A percentile compares a stretch with the other conserved stretches of the same genome.
Evolutionary conservation across 2,888 invertebrate species (phyloP).

Genomic region (Plebejus anna): DNA sequence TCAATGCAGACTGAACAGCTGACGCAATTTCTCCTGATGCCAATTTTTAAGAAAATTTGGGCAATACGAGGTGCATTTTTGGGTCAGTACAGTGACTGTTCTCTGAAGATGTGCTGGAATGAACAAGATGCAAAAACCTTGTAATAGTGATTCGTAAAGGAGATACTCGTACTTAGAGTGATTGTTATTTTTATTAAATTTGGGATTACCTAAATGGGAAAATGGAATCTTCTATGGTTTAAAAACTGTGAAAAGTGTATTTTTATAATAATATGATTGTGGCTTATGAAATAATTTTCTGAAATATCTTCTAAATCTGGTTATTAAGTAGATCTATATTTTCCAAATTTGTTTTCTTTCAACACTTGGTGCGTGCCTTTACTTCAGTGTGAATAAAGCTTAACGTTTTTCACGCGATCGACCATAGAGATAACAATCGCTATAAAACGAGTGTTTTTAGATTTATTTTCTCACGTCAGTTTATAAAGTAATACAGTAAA

Average conservation of each 20-base stretch:
- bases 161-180: too few species aligned
- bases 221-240: too few species aligned
- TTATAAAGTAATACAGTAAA: background rate
- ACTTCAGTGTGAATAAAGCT: background rate
- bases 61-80: background rate
- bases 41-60: conserved; percentile 1
- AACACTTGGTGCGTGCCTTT: background rate
- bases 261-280: too few species aligned
- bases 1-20: background rate
- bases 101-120: background rate
- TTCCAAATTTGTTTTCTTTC: background rate
- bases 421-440: background rate
- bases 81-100: background rate
- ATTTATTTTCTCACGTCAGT: conserved; percentile 10
- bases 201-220: too few species aligned
- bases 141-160: too few species aligned
- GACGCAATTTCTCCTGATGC: conserved; percentile 15
- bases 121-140: too few species aligned
- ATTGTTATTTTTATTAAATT: too few species aligned
- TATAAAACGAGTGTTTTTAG: conserved; percentile 6
- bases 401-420: background rate
- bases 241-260: too few species aligned
- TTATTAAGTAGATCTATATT: too few species aligned
- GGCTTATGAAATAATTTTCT: too few species aligned
- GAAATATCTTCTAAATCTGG: too few species aligned